Evolutionary conservation across 2,797 vertebrate species (phyloP), one percentile per base, ranked within the genome.

Genomic region (Ispidina lecontei): DNA sequence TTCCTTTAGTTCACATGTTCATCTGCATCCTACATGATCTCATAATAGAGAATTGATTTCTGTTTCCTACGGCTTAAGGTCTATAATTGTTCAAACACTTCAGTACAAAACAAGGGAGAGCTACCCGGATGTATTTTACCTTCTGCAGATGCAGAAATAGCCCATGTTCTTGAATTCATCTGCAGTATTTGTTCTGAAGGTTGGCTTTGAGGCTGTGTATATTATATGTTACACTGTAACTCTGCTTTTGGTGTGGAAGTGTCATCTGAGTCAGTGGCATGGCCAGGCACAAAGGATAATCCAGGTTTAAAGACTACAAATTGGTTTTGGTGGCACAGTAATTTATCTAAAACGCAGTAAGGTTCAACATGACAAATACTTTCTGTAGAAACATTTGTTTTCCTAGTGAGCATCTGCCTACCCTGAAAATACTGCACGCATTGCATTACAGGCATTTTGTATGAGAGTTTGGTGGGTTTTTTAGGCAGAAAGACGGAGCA

Each of bases 221-320:
- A 14, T 14, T 39, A 39, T 39, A 39, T 39, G 37, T 39, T 97
- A 86, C 98, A 98, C n/a, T 97, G 84, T 47, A 99, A 97, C 75
- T 98, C 98, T 4, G 98, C 97, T 25, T 99, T 98, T 90, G 97
- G 84, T 15, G 98, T 98, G 90, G 97, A 98, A 49, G 97, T 96
- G 67, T 98, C 98, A 28, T 98, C 97, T 1, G 83, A 95, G 84
- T 98, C 98, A 31, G 96, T 95, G 12, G 98, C 98, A 60, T 96
- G 97, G 74, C 98, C 97, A 93, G 98, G 98, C 97, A 98, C 97
- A 94, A 98, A 98, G 14, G 98, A 96, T 64, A 97, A 96, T n/a
- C 97, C 97, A 98, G 39, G 21, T 82, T 84, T 70, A 26, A 64
- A 63, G 76, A 43, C 60, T 80, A 39, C 43, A 44, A 20, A 16